Evolutionary conservation across 2,888 invertebrate genomes (phyloP).

Genomic region (Pristionchus japonicus): DNA sequence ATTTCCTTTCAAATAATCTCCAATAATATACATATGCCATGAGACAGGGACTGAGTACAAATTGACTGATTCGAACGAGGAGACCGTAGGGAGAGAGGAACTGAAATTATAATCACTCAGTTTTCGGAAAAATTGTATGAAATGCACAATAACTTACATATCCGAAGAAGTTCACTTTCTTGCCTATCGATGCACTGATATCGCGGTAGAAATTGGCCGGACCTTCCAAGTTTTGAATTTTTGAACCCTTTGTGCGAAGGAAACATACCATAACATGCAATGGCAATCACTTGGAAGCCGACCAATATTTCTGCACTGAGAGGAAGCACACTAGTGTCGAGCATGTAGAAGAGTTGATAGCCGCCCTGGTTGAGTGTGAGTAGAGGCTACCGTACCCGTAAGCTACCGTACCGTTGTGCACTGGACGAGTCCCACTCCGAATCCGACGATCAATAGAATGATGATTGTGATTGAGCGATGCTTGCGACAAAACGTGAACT

Average conservation of each 20-base stretch:
- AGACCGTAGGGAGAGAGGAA: no score
- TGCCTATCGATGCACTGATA: neutral
- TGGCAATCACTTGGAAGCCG: neutral
- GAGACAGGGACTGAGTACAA: neutral
- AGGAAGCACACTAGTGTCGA: neutral
- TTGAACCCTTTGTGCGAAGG: no score
- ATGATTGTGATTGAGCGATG: neutral
- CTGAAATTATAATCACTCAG: neutral
- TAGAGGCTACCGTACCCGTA: no score
- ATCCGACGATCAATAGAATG: neutral
- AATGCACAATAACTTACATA: no score
- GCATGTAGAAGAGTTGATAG: conserved; percentile 7
- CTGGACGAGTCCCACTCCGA: neutral
- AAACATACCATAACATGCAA: conserved; percentile 3
- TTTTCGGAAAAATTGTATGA: no score
- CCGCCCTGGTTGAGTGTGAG: neutral
- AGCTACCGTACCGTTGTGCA: conserved; percentile 2
- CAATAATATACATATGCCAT: neutral
- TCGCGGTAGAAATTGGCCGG: conserved; percentile 4
- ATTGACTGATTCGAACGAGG: neutral
- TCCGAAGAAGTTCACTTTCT: neutral
- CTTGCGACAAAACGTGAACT: neutral
- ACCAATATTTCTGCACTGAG: neutral
- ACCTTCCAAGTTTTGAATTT: neutral
- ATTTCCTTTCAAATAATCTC: neutral